A percentile compares a stretch with the other conserved stretches of the same genome.
phyloP scores from a whole-genome alignment of 2,797 vertebrate species.

The Aselliscus stoliczkanus region DNA sequence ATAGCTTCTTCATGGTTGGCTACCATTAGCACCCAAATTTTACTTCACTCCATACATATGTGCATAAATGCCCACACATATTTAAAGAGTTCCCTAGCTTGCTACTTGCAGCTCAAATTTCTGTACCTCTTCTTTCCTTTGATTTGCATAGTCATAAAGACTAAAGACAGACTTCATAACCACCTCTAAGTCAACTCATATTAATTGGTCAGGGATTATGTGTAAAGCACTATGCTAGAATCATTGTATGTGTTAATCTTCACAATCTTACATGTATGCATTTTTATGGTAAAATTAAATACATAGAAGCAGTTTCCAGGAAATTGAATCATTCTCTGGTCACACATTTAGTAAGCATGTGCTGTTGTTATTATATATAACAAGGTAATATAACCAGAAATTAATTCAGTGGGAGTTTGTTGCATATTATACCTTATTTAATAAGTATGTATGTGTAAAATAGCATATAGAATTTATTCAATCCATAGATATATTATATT shows the following conservation, averaged over 20 bases:
- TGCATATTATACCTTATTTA: neutral
- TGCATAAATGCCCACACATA: neutral
- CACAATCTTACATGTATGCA: neutral
- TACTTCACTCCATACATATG: neutral
- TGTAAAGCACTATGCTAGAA: neutral
- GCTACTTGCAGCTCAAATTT: neutral
- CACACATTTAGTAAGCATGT: neutral
- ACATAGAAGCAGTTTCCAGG: neutral
- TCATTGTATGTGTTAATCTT: neutral
- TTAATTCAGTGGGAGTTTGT: neutral
- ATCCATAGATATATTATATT: neutral
- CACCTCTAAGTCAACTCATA: neutral
- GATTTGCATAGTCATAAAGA: neutral
- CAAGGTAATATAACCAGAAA: neutral
- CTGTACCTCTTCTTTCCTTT: neutral
- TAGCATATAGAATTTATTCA: neutral
- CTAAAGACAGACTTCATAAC: neutral
- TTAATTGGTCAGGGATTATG: neutral
- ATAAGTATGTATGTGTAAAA: neutral
- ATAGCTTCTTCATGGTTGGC: too few species aligned
- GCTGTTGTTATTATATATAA: neutral
- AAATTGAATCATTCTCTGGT: neutral
- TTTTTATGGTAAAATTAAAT: neutral
- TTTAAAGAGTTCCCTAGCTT: neutral
- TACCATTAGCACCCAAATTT: neutral